Percentiles rank a stretch among this genome's conserved stretches.
Conservation (phyloP, 2,888 invertebrate species). For the Liodrosophila aerea region DNA sequence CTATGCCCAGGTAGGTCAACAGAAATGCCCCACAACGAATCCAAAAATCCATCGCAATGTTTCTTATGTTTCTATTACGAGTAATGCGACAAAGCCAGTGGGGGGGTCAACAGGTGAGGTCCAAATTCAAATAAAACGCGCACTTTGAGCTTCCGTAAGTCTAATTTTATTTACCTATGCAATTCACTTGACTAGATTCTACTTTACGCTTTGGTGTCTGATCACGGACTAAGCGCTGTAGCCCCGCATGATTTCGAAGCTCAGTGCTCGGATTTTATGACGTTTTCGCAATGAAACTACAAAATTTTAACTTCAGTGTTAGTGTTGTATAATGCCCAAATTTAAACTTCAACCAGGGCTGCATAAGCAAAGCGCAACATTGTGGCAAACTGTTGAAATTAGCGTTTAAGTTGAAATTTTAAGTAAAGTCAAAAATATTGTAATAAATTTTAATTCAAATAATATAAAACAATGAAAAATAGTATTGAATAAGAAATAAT, state of each 20-base stretch:
- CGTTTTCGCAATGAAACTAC: not conserved
- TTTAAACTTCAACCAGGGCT: too few species aligned
- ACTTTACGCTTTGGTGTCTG: slow-evolving; percentile 35
- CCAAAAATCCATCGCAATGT: slow-evolving; percentile 59
- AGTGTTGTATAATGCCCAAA: slow-evolving; percentile 33
- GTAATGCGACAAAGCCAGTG: not conserved
- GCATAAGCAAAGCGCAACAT: too few species aligned
- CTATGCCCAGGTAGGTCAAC: slow-evolving; percentile 49
- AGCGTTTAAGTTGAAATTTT: too few species aligned
- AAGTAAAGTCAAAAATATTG: too few species aligned
- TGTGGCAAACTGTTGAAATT: too few species aligned
- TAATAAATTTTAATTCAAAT: too few species aligned
- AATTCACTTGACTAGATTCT: too few species aligned
- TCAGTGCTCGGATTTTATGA: slow-evolving; percentile 1
- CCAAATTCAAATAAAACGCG: slow-evolving; percentile 46
- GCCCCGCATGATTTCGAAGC: slow-evolving; percentile 1
- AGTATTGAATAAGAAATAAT: too few species aligned
- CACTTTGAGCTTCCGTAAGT: slow-evolving; percentile 37
- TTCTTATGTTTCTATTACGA: not conserved
- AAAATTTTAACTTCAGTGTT: slow-evolving; percentile 22
- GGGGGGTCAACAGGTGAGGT: slow-evolving; percentile 39
- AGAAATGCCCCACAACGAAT: slow-evolving; percentile 60
- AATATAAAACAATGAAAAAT: too few species aligned
- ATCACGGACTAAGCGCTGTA: slow-evolving; percentile 36
- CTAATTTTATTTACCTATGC: too few species aligned